phyloP scores from a whole-genome alignment of 2,113 vertebrate species.

The Strix aluco region DNA sequence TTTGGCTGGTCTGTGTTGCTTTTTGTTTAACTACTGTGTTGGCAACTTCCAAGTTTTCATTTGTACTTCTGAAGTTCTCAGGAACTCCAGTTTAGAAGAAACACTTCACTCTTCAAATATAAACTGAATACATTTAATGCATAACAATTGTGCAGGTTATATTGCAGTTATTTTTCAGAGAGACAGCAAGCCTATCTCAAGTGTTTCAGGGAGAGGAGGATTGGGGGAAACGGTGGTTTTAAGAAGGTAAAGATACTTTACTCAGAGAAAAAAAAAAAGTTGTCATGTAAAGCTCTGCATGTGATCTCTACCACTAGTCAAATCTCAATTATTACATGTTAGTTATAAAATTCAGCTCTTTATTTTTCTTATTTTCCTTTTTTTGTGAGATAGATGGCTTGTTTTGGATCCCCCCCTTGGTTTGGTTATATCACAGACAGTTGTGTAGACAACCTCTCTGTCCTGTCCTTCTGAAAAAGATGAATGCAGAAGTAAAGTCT shows the following conservation, averaged over 20 bases:
- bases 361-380: accelerated
- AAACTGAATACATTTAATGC: background rate
- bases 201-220: background rate
- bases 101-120: background rate
- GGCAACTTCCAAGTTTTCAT: background rate
- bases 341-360: background rate
- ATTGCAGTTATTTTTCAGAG: background rate
- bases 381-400: background rate
- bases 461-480: background rate
- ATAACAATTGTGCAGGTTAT: background rate
- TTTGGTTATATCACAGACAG: background rate
- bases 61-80: background rate
- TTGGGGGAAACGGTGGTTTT: background rate
- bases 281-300: background rate
- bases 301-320: background rate
- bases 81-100: background rate
- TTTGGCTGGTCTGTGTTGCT: background rate
- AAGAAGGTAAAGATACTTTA: background rate
- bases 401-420: background rate
- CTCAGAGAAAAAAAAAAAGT: background rate
- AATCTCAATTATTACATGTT: background rate
- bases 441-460: background rate
- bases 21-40: background rate
- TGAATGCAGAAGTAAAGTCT: background rate
- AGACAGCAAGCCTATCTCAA: background rate